Percentiles rank a stretch among this genome's conserved stretches.
phyloP scores from a whole-genome alignment of 2,797 vertebrate species.

The Crax fasciolata region DNA sequence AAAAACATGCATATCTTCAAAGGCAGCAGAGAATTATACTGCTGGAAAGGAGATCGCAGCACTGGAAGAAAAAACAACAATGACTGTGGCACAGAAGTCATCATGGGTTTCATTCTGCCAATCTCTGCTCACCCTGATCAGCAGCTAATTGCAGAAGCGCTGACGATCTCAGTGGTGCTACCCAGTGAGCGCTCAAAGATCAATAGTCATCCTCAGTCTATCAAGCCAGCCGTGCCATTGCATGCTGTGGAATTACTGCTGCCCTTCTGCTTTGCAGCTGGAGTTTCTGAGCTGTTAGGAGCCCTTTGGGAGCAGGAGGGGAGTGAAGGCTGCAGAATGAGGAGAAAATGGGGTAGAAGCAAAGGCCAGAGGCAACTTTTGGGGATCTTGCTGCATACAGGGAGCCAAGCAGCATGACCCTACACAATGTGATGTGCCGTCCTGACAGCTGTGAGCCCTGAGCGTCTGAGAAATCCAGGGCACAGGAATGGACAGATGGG shows the following conservation, averaged over 20 bases:
- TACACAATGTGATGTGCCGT: background rate
- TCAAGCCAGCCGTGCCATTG: background rate
- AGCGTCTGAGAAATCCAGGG: background rate
- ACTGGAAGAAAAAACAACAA: background rate
- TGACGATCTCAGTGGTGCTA: background rate
- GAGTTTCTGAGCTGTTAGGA: background rate
- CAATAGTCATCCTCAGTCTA: background rate
- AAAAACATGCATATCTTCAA: conserved; percentile 36
- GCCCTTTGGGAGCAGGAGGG: background rate
- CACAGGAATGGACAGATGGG: background rate
- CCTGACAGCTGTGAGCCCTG: background rate
- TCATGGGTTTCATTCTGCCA: background rate
- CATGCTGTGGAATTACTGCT: background rate
- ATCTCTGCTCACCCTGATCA: conserved; percentile 3
- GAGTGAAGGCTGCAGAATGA: background rate
- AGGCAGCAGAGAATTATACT: background rate
- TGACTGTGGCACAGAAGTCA: background rate
- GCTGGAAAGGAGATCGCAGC: background rate
- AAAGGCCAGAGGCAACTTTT: background rate
- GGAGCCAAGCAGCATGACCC: background rate
- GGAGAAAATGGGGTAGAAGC: background rate
- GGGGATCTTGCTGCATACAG: background rate
- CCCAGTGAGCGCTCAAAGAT: fast-evolving
- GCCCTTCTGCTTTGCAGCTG: background rate
- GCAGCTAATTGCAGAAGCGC: background rate